A percentile compares a stretch with the other conserved stretches of the same genome.
Conservation (phyloP, 2,113 vertebrate species). For the Bostrychus sinensis region DNA sequence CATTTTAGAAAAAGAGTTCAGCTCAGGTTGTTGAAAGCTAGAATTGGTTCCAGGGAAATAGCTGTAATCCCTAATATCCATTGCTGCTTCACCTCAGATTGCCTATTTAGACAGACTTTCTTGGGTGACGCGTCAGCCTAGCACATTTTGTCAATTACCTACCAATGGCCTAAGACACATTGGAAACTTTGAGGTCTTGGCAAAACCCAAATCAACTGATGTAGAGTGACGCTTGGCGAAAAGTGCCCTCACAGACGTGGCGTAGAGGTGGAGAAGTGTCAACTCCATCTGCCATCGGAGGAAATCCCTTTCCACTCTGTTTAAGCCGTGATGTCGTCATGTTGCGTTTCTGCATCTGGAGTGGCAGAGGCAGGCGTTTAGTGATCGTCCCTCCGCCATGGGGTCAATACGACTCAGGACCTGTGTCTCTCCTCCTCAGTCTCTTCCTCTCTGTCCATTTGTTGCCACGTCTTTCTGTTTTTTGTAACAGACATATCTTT, state of each 20-base stretch:
- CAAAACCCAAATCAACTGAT: constrained; percentile 50
- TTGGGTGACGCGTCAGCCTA: constrained; percentile 29
- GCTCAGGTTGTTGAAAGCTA: not conserved
- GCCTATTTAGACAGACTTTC: constrained; percentile 33
- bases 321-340: constrained; percentile 49
- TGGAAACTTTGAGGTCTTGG: constrained; percentile 44
- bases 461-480: constrained; percentile 7
- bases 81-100: constrained; percentile 23
- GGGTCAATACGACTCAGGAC: constrained; percentile 56
- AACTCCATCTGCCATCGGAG: constrained; percentile 60
- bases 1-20: constrained; percentile 18
- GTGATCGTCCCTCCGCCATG: constrained; percentile 18
- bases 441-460: constrained; percentile 16
- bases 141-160: constrained; percentile 52
- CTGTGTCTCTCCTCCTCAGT: constrained; percentile 33
- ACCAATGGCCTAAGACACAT: constrained; percentile 43
- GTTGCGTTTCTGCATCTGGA: constrained; percentile 27
- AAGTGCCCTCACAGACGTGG: constrained; percentile 60
- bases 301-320: constrained; percentile 60
- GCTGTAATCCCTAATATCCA: constrained; percentile 35
- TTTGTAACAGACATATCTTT: not conserved
- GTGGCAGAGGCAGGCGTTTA: constrained; percentile 33
- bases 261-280: constrained; percentile 60
- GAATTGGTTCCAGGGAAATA: constrained; percentile 30
- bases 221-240: constrained; percentile 61